Evolutionary conservation across 2,113 vertebrate genomes (phyloP).

Genomic region (Anas platyrhynchos): DNA sequence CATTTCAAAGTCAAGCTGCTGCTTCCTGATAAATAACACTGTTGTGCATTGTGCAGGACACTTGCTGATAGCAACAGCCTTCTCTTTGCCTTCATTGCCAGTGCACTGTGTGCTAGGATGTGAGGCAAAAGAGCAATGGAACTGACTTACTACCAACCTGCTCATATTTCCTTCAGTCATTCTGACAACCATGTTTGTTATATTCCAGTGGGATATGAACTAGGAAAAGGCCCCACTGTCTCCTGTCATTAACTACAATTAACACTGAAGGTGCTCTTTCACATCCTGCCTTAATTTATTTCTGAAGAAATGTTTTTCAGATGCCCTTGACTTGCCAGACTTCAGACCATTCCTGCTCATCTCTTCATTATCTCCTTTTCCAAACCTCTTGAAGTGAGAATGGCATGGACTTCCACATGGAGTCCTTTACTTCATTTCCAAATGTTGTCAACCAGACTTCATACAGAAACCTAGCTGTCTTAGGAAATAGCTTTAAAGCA

Average conservation of each 20-base stretch:
- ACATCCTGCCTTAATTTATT: not conserved
- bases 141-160: not conserved
- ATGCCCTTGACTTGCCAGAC: not conserved
- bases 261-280: not conserved
- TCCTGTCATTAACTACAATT: not conserved
- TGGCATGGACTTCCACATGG: not conserved
- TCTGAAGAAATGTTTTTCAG: not conserved
- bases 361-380: not conserved
- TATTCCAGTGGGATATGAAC: not conserved
- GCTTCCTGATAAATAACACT: not conserved
- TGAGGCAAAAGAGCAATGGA: not conserved
- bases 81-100: not conserved
- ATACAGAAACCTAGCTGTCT: not conserved
- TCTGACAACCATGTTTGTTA: not conserved
- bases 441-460: not conserved
- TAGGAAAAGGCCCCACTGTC: not conserved
- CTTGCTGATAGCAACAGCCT: not conserved
- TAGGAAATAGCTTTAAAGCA: not conserved
- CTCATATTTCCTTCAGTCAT: not conserved
- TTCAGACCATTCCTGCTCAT: not conserved
- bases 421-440: not conserved
- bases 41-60: not conserved
- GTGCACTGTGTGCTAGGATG: no score
- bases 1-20: not conserved
- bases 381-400: not conserved